phyloP scores from a whole-genome alignment of 92 coral and sea anemone genomes.

The Actinostola sp. region DNA sequence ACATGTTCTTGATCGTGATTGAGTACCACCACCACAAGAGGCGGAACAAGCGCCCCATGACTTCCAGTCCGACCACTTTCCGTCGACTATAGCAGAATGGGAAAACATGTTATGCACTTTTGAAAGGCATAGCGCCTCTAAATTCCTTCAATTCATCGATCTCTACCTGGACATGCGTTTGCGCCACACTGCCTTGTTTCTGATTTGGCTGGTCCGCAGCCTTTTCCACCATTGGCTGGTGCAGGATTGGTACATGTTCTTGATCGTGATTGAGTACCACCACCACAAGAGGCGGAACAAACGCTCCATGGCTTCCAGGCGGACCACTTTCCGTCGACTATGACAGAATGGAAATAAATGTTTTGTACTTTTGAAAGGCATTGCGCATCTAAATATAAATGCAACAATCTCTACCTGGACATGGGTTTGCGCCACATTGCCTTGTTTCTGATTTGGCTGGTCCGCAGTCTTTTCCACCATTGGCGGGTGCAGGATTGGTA shows the following conservation, averaged over 20 bases:
- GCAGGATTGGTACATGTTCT: conserved; percentile 43
- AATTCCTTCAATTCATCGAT: too few relatives aligned
- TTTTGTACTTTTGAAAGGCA: too few relatives aligned
- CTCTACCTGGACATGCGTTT: conserved; percentile 32
- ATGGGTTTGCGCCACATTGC: neutral
- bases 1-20: conserved; percentile 25
- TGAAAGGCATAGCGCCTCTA: too few relatives aligned
- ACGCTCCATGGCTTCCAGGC: conserved; percentile 39
- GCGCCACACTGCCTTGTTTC: conserved; percentile 18
- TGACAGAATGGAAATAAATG: neutral
- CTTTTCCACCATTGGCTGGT: conserved; percentile 34
- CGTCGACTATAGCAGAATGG: neutral
- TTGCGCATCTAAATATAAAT: too few relatives aligned
- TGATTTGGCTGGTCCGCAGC: conserved; percentile 15
- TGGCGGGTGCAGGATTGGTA: conserved; percentile 12
- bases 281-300: conserved; percentile 46
- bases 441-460: neutral
- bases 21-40: conserved; percentile 32
- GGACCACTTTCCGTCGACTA: conserved; percentile 37
- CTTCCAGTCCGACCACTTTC: conserved; percentile 1
- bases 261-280: conserved; percentile 35
- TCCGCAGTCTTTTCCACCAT: conserved; percentile 14
- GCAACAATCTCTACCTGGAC: conserved; percentile 1
- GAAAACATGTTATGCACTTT: neutral
- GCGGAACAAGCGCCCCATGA: conserved; percentile 14